These are phyloP conservation scores for Smittia sp. DNA, from an alignment of 2,888 invertebrate species.

Conservation along the genomic window DNA sequence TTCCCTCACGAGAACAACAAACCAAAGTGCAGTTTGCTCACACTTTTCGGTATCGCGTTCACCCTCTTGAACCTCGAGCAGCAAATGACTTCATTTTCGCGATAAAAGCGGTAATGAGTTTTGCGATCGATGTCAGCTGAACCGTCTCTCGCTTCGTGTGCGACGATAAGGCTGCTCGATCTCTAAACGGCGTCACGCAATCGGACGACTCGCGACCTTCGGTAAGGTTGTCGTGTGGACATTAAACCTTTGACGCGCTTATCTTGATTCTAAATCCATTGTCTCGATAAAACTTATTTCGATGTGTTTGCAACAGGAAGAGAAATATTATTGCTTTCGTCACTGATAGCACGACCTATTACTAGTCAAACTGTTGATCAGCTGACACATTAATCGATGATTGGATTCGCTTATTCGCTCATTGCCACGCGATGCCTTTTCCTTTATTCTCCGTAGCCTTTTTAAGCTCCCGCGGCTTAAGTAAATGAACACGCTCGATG, in stretches of 20 bases:
- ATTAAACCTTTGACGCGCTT: not conserved
- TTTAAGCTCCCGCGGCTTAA: not conserved
- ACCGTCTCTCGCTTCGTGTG: not conserved
- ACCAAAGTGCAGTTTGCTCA: not conserved
- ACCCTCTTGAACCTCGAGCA: not conserved
- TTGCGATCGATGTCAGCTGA: not conserved
- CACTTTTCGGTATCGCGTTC: not conserved
- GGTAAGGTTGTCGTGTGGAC: not conserved
- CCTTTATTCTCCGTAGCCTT: not conserved
- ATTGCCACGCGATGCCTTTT: not conserved
- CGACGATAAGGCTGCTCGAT: not conserved
- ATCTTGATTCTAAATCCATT: not conserved
- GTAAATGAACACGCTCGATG: not conserved
- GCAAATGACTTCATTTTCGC: constrained; percentile 1
- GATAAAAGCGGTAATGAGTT: not conserved
- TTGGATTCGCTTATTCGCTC: not conserved
- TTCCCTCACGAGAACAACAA: not conserved
- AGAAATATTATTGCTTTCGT: not conserved
- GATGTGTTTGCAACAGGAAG: not conserved
- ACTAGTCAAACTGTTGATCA: not conserved
- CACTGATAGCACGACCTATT: constrained; percentile 12
- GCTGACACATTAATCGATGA: constrained; percentile 18
- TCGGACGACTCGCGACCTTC: constrained; percentile 2
- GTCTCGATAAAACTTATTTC: not conserved
- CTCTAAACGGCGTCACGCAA: not conserved